These are phyloP conservation scores for Orthosia cruda DNA, from an alignment of 2,888 invertebrate genomes.

Conservation along the genomic window DNA sequence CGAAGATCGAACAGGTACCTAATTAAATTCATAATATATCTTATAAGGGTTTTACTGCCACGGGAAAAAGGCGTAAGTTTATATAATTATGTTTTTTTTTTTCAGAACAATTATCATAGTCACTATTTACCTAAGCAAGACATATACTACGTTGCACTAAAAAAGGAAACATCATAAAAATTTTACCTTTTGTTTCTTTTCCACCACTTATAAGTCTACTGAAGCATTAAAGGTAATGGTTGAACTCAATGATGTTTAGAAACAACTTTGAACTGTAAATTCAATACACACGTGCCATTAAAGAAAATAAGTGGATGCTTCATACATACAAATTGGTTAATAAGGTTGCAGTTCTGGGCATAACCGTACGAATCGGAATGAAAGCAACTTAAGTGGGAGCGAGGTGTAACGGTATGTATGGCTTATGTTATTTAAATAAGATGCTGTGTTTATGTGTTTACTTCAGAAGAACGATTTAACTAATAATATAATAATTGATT, in stretches of 20 bases:
- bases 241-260: slow-evolving; percentile 42
- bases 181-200: not conserved
- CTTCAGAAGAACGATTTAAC: too few relatives aligned
- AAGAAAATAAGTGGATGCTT: slow-evolving; percentile 46
- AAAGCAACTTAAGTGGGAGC: not conserved
- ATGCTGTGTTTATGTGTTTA: not conserved
- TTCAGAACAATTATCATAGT: not conserved
- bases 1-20: too few relatives aligned
- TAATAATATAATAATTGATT: too few relatives aligned
- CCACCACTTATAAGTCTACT: not conserved
- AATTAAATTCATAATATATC: too few relatives aligned
- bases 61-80: too few relatives aligned
- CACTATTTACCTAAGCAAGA: not conserved
- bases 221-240: slow-evolving; percentile 44
- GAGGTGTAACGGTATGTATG: slow-evolving; percentile 1
- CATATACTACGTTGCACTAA: too few relatives aligned
- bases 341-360: slow-evolving; percentile 25
- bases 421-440: not conserved
- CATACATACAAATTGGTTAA: slow-evolving; percentile 61
- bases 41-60: too few relatives aligned
- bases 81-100: too few relatives aligned
- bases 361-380: slow-evolving; percentile 22
- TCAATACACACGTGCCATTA: slow-evolving; percentile 56
- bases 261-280: slow-evolving; percentile 46
- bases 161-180: not conserved